Conservation (phyloP, 2,797 vertebrate species). For the Molossus molossus region DNA sequence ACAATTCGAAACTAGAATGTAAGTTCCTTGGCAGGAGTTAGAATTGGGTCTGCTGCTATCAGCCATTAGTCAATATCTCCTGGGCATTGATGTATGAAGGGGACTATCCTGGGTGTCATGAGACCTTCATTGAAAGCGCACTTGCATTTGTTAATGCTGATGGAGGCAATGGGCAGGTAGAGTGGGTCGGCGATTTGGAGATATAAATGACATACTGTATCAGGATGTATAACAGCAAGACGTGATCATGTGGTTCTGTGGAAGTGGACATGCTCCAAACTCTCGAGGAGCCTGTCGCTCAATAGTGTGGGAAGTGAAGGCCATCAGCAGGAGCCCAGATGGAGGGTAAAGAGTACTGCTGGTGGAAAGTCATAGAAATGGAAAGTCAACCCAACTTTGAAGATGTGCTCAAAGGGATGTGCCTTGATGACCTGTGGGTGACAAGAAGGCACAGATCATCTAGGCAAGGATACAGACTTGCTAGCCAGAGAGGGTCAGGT, state of each 20-base stretch:
- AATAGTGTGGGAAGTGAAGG: neutral
- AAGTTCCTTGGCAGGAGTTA: neutral
- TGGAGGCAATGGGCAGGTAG: neutral
- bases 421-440: neutral
- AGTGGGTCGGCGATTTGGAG: neutral
- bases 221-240: neutral
- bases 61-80: neutral
- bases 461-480: neutral
- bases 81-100: neutral
- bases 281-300: neutral
- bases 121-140: neutral
- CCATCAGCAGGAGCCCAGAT: neutral
- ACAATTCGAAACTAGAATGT: neutral
- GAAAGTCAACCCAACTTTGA: conserved; percentile 31
- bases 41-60: neutral
- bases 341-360: neutral
- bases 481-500: neutral
- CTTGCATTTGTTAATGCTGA: conserved; percentile 5
- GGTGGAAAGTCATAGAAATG: neutral
- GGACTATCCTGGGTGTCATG: neutral
- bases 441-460: neutral
- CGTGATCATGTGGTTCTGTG: neutral
- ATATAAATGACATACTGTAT: neutral
- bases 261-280: neutral
- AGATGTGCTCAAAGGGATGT: conserved; percentile 17